These are phyloP conservation scores for Acropternis orthonyx DNA, from an alignment of 2,797 vertebrate genomes.

Conservation along the genomic window DNA sequence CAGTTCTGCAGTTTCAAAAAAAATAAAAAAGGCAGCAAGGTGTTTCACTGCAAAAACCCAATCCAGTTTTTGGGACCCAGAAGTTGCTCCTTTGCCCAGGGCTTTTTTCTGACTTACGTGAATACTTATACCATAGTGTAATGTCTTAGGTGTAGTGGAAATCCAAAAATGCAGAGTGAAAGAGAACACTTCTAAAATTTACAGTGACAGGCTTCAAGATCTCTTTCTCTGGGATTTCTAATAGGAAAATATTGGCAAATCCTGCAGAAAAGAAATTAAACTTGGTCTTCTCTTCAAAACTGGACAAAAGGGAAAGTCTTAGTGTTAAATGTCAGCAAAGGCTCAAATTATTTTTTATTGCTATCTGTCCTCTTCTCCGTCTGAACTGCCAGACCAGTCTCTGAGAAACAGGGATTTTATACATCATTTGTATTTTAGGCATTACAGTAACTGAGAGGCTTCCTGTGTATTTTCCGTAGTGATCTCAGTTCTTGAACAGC, in stretches of 20 bases:
- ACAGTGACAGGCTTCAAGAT: not conserved
- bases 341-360: not conserved
- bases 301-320: not conserved
- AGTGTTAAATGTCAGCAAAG: not conserved
- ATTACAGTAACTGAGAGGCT: not conserved
- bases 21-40: not conserved
- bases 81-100: not conserved
- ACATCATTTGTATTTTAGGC: not conserved
- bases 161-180: not conserved
- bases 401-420: not conserved
- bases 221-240: not conserved
- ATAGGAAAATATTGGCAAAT: not conserved
- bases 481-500: not conserved
- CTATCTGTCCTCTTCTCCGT: not conserved
- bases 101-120: not conserved
- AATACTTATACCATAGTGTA: not conserved
- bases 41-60: not conserved
- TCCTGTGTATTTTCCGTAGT: not conserved
- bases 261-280: not conserved
- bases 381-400: not conserved
- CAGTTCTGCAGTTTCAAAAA: not conserved
- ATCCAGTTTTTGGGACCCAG: not conserved
- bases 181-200: not conserved
- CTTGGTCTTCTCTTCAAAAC: not conserved
- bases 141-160: not conserved